Evolutionary conservation across 2,797 vertebrate species (phyloP), one percentile per base, ranked within the genome.

Genomic region (Myripristis jacobus): DNA sequence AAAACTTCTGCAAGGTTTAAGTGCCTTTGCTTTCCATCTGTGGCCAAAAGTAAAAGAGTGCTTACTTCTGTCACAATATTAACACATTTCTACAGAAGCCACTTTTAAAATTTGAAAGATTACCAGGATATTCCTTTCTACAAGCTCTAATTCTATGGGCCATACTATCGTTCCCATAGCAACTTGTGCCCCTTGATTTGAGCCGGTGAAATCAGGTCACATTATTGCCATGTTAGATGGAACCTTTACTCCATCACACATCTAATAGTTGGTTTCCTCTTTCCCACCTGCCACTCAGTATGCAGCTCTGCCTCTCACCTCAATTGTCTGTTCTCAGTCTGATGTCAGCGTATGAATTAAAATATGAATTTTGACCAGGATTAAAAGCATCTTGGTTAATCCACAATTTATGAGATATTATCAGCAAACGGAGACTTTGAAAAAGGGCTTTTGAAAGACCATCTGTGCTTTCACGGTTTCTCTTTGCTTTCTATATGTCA

Each of bases 91-190:
- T 52, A 18, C 52, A 50, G 73, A 62, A 59, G 57, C 50, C 19
- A 21, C 63, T 58, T 53, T 56, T 27, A 38, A 22, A 55, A 47
- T 47, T 41, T 36, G n/a, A 60, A 48, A n/a, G 24, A 70, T 55
- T 50, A 36, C 61, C 51, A 54, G 21, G 38, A 73, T 72, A 48
- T 67, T 54, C 41, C 61, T 69, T 70, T 54, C 59, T 1, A 15
- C 2, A 29, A 19, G 41, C 66, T 62, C 57, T 36, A 46, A 43
- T 67, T 58, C 66, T 71, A 63, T 43, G 44, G 69, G 24, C 55
- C 25, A 61, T 81, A 5, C 19, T 75, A 74, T 73, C 47, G 86
- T 91, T 87, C 77, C 88, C 88, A 92, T 91, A 80, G 90, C 86
- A 91, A 92, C 88, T 2, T 52, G 66, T 75, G 73, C 57, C 76